phyloP scores from a whole-genome alignment of 2,113 vertebrate species.

The Hemicordylus capensis region DNA sequence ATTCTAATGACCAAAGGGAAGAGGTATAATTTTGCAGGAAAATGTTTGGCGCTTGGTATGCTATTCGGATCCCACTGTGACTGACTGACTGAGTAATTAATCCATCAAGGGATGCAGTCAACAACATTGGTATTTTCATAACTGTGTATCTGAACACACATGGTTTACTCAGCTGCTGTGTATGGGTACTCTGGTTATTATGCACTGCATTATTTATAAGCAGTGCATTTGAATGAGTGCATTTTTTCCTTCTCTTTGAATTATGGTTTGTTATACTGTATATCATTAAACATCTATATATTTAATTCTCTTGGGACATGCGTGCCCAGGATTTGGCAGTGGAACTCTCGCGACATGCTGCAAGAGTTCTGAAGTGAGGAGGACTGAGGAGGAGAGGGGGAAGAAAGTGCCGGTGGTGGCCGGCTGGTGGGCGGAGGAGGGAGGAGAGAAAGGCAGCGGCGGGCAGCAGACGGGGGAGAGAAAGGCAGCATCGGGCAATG shows the following conservation, averaged over 20 bases:
- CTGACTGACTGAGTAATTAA: background rate
- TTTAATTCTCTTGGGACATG: no score
- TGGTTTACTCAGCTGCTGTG: background rate
- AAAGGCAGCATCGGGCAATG: no score
- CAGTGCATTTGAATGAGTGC: background rate
- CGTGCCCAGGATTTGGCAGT: no score
- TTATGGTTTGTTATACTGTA: background rate
- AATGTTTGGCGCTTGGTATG: background rate
- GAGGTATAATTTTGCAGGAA: background rate
- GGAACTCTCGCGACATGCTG: no score
- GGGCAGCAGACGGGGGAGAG: no score
- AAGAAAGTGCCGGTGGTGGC: no score
- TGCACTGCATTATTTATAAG: background rate
- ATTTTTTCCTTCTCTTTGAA: background rate
- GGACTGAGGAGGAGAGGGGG: no score
- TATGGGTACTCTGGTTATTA: background rate
- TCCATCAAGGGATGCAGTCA: background rate
- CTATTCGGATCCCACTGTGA: background rate
- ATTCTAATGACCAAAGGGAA: background rate
- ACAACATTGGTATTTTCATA: background rate
- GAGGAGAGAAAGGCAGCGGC: no score
- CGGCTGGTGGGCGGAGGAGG: no score
- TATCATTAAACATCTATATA: no score
- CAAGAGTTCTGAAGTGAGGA: no score
- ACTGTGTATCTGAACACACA: background rate